These are phyloP conservation scores for Microplitis deprimator DNA, from an alignment of 2,888 invertebrate genomes.

Conservation along the genomic window DNA sequence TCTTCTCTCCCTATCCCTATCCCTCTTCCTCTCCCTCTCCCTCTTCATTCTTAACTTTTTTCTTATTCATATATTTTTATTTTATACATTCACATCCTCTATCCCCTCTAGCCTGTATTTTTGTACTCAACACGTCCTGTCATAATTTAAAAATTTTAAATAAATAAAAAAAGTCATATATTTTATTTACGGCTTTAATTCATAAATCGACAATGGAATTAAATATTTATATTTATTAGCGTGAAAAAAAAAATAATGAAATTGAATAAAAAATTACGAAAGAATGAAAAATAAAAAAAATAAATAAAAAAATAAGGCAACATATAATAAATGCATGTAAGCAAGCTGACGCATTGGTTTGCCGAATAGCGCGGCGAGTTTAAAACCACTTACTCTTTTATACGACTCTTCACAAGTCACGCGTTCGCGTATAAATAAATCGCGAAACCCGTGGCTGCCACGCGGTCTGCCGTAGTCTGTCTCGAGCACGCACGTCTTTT, in stretches of 20 bases:
- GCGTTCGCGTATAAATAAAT: constrained; percentile 66
- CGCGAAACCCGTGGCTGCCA: constrained; percentile 60
- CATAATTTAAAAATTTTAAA: background rate
- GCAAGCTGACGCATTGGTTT: constrained; percentile 8
- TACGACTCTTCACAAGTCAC: constrained; percentile 26
- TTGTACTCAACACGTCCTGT: background rate
- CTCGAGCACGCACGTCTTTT: constrained; percentile 35
- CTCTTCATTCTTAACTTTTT: constrained; percentile 26
- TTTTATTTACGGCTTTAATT: background rate
- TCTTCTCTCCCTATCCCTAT: constrained; percentile 29
- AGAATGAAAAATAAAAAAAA: background rate
- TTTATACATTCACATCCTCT: constrained; percentile 14
- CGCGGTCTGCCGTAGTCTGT: constrained; percentile 63
- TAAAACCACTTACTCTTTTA: constrained; percentile 7
- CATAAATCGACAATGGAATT: background rate
- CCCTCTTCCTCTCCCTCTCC: constrained; percentile 33
- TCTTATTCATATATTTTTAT: constrained; percentile 32
- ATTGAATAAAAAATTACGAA: background rate
- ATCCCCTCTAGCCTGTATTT: background rate
- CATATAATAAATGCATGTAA: constrained; percentile 5
- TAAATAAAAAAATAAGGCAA: background rate
- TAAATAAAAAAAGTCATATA: background rate
- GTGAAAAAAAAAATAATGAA: background rate
- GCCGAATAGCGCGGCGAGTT: constrained; percentile 24
- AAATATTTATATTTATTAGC: background rate